Evolutionary conservation across 2,888 invertebrate genomes (phyloP).

Genomic region (Caenorhabditis wallacei): DNA sequence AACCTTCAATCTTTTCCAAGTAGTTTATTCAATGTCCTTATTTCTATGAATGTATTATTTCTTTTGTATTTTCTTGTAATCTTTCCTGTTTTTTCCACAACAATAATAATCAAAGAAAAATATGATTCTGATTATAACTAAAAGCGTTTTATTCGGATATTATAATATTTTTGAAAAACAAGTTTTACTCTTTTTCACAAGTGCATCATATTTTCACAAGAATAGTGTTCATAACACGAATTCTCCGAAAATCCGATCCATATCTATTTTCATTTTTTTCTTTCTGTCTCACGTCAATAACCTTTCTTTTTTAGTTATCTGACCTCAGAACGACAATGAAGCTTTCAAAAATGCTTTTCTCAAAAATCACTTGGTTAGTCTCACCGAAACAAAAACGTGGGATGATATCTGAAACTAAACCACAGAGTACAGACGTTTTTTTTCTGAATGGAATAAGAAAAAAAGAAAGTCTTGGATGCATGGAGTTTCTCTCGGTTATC

Average conservation of each 20-base stretch:
- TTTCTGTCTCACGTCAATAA: conserved; percentile 8
- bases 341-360: conserved; percentile 26
- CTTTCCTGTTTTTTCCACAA: background rate
- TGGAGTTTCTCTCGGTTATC: conserved; percentile 56
- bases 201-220: background rate
- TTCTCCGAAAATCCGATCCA: background rate
- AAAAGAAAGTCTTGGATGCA: conserved; percentile 33
- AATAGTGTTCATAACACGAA: background rate
- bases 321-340: conserved; percentile 14
- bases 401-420: conserved; percentile 44
- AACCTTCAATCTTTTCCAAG: conserved; percentile 8
- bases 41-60: background rate
- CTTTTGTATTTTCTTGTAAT: background rate
- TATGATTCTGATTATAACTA: too few species aligned
- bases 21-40: background rate
- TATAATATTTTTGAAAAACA: background rate
- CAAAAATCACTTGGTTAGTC: conserved; percentile 52
- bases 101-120: background rate
- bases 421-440: conserved; percentile 4
- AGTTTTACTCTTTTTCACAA: background rate
- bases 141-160: too few species aligned
- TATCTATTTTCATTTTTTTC: background rate
- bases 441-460: background rate
- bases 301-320: background rate
- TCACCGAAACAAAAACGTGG: conserved; percentile 27